Evolutionary conservation across 2,113 vertebrate species (phyloP).

Genomic region (Syngnathus floridae): DNA sequence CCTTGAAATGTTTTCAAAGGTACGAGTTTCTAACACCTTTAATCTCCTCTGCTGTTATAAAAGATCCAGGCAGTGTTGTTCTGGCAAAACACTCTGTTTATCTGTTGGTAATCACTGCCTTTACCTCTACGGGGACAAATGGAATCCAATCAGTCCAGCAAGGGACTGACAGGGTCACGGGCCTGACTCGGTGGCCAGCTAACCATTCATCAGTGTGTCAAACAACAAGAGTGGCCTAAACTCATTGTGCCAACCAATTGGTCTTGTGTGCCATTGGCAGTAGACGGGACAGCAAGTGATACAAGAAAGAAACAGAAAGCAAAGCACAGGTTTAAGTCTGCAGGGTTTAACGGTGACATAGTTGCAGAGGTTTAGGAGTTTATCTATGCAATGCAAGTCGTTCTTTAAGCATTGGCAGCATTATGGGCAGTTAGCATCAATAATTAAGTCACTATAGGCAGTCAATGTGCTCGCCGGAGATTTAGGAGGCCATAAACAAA

Average conservation of each 20-base stretch:
- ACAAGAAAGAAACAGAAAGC: conserved; percentile 4
- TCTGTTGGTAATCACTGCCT: conserved; percentile 62
- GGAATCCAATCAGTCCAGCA: conserved; percentile 59
- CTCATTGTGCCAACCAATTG: conserved; percentile 41
- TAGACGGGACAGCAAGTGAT: conserved; percentile 10
- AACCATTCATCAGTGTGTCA: conserved; percentile 61
- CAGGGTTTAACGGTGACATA: conserved; percentile 13
- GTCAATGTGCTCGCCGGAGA: conserved; percentile 59
- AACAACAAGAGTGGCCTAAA: conserved; percentile 44
- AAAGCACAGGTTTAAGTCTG: neutral
- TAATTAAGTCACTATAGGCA: conserved; percentile 66
- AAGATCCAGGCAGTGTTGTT: conserved; percentile 41
- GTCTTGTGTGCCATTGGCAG: conserved; percentile 29
- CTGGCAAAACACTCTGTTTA: conserved; percentile 56
- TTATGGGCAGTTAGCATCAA: conserved; percentile 65
- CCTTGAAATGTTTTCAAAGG: conserved; percentile 52
- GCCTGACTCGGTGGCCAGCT: conserved; percentile 39
- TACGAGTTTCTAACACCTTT: conserved; percentile 55
- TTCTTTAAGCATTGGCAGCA: conserved; percentile 52
- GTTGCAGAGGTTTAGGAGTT: conserved; percentile 38
- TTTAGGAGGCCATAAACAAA: conserved; percentile 63
- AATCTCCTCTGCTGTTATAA: conserved; percentile 49
- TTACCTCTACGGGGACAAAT: conserved; percentile 56
- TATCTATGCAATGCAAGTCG: conserved; percentile 38
- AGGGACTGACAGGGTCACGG: conserved; percentile 58